Base-by-base conservation (phyloP, 1,140 invertebrate species). In the Calephelis nemesis region DNA sequence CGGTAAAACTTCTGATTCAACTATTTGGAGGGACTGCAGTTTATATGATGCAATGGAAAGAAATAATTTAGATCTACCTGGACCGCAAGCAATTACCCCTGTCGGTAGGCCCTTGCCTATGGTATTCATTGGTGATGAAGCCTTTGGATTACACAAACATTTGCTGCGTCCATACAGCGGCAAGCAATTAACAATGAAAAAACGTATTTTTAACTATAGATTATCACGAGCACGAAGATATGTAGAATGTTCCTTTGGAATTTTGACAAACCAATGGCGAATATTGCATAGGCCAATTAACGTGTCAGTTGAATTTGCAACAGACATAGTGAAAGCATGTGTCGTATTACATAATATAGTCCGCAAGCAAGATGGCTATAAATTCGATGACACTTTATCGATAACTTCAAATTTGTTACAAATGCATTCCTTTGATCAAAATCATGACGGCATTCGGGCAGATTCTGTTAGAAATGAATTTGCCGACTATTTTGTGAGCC, bases 191-290 rank as follows among this genome's bases (percentile, higher is more conserved):
- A 19, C 50, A 54, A 54, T 30, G 50, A 54, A 54, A 52, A 54
- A 54, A 19, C 50, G 50, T 54, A 5, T 54, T 54, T 54, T 54
- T 54, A 54, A 54, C 52, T 64, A 47, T 19, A 64, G 45, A 64
- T 47, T 63, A 47, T 47, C 40, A 42, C n/a, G 47, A 63, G 62
- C 62, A n/a, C 62, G 62, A 15, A n/a, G 62, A 42, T 47, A 63
- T 47, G 42, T 63, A 13, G 62, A 63, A 63, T 63, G 62, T 63
- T 40, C 62, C 40, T 63, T 63, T 63, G 63, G 19, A 47, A 64
- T 48, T 47, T 30, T 49, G 63, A 48, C 63, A 11, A 64, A 64
- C 30, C 50, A 47, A 64, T 64, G 63, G 47, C 42, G 47, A 8
- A 64, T 64, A 30, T 48, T 64, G 45, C 63, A 64, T 39, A 47